These are phyloP conservation scores for Euspilapteryx auroguttella DNA, from an alignment of 2,888 invertebrate species.

Conservation along the genomic window DNA sequence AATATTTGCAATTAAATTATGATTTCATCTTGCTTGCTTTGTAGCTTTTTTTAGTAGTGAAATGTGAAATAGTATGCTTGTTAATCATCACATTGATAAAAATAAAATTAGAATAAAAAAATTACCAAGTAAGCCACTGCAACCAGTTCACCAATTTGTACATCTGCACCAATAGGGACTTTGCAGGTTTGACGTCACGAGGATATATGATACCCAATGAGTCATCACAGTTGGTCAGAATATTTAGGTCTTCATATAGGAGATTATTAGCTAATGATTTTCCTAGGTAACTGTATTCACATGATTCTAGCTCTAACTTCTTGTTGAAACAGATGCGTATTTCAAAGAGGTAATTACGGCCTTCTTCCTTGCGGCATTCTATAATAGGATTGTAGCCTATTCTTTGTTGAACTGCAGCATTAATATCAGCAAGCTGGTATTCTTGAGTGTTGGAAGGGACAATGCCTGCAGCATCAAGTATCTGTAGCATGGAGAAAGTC, in stretches of 20 bases:
- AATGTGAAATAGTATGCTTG: neutral
- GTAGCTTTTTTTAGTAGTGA: no score
- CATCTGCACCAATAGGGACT: conserved; percentile 42
- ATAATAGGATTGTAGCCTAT: conserved; percentile 65
- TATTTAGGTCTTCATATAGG: no score
- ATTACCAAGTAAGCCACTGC: conserved; percentile 69
- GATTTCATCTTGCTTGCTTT: no score
- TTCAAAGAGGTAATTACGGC: conserved; percentile 66
- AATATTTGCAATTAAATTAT: no score
- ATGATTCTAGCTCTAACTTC: conserved; percentile 63
- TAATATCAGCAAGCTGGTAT: conserved; percentile 17
- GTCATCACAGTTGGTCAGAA: conserved; percentile 64
- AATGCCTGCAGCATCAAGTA: conserved; percentile 60
- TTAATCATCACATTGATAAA: no score
- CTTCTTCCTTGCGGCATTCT: conserved; percentile 64
- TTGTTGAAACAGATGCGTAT: conserved; percentile 77
- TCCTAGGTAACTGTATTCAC: conserved; percentile 33
- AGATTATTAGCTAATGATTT: no score
- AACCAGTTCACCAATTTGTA: conserved; percentile 61
- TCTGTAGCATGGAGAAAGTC: conserved; percentile 62
- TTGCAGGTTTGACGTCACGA: conserved; percentile 30
- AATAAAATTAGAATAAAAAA: no score
- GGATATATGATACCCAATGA: conserved; percentile 61
- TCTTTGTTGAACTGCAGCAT: conserved; percentile 40
- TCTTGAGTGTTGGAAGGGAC: conserved; percentile 26